Base-by-base conservation (phyloP, 2,888 invertebrate species). In the Masnerella sp. region DNA sequence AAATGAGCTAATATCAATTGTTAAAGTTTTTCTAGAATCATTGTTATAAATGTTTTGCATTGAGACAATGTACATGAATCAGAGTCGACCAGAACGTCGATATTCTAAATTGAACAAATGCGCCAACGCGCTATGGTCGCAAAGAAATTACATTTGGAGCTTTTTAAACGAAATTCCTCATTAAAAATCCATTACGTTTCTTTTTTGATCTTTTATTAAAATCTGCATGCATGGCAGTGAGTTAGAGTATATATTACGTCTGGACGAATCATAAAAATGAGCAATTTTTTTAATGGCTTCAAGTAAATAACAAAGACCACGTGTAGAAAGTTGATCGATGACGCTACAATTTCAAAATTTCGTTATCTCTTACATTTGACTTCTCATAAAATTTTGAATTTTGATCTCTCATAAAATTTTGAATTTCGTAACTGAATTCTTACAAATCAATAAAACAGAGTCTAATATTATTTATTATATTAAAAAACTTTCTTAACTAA, bases 141-240 rank as follows among this genome's bases (percentile, higher is more conserved):
- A 15, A 54, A 47, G 61, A 40, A 61, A 61, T 49, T 49, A 47
- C 45, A 59, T 36, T 45, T 49, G 30, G 30, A 61, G 49, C 49
- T 61, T 61, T 61, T 61, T 47, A 38, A 59, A 38, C 15, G 61
- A 49, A 61, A 61, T 30, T 40, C 20, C 59, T 59, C 59, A 34
- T 49, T 49, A 49, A 49, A 61, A 49, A 30, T 61, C 61, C 49
- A 61, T 61, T 61, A 61, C 47, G 28, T 61, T 61, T 61, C 47
- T 61, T 61, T 40, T 17, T 36, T 20, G 7, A 61, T 49, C 18
- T 28, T 49, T 61, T 47, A 47, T 43, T 56, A 30, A 42, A 40
- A 32, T 8, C 32, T 14, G 20, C 12, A 14, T 32, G 22, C 14
- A 8, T 12, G 18, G 0, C 2, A 2, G 9, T 38, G 38, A 30